These are phyloP conservation scores for Sceloporus undulatus DNA, from an alignment of 2,113 vertebrate genomes.

Conservation along the genomic window DNA sequence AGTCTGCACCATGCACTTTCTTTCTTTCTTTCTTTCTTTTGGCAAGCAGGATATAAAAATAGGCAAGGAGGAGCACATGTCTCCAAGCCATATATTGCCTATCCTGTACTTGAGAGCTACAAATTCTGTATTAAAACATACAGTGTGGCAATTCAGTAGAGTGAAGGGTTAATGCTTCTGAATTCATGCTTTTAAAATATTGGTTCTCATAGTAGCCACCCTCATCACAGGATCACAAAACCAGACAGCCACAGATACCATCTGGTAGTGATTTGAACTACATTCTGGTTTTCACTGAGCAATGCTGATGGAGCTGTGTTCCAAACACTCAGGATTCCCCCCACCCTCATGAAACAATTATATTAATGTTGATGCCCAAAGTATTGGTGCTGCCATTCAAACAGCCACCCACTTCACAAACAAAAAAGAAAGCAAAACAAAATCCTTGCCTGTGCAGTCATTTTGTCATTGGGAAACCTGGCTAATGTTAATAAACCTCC, in stretches of 20 bases:
- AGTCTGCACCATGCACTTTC: too few relatives aligned
- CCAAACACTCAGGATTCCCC: not conserved
- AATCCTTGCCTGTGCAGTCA: not conserved
- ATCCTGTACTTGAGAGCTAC: too few relatives aligned
- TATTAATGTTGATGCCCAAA: not conserved
- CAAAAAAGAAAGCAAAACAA: not conserved
- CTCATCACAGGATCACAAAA: not conserved
- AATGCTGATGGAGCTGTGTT: not conserved
- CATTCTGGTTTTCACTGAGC: not conserved
- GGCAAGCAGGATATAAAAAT: too few relatives aligned
- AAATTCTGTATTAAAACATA: not conserved
- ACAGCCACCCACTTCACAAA: not conserved
- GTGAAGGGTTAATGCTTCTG: not conserved
- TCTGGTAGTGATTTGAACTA: not conserved
- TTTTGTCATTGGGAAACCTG: not conserved
- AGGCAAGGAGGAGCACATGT: too few relatives aligned
- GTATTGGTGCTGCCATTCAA: not conserved
- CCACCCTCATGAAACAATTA: not conserved
- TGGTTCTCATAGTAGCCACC: too few relatives aligned
- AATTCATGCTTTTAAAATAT: not conserved
- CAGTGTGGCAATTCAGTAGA: not conserved
- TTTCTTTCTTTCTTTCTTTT: too few relatives aligned
- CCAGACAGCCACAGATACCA: not conserved
- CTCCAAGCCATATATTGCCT: too few relatives aligned
- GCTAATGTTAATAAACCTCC: not conserved